A percentile compares a stretch with the other conserved stretches of the same genome.
Evolutionary conservation across 2,888 invertebrate genomes (phyloP).

Genomic region (Lysandra coridon): DNA sequence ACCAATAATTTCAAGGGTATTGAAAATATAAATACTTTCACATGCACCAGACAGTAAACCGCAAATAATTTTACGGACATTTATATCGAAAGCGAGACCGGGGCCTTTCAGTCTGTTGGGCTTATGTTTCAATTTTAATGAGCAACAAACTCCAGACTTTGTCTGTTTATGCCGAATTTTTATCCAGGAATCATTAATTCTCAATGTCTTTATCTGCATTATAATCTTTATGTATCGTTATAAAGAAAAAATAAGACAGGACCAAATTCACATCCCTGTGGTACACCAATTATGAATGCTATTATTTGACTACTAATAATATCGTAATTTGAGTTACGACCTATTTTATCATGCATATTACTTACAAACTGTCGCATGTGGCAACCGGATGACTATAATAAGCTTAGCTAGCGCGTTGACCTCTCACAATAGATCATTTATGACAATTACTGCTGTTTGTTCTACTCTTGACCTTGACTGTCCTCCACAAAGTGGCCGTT

Average conservation of each 20-base stretch:
- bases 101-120: slow-evolving; percentile 25
- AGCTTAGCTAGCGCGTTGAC: slow-evolving; percentile 55
- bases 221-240: not conserved
- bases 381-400: slow-evolving; percentile 59
- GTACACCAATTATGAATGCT: not conserved
- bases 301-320: not conserved
- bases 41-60: slow-evolving; percentile 27
- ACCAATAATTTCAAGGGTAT: slow-evolving; percentile 7
- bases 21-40: slow-evolving; percentile 6
- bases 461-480: slow-evolving; percentile 22
- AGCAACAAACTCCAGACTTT: not conserved
- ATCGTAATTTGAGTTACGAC: slow-evolving; percentile 52
- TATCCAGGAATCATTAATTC: not conserved
- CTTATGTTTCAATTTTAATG: slow-evolving; percentile 16
- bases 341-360: slow-evolving; percentile 22
- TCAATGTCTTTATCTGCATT: not conserved
- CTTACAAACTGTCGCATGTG: slow-evolving; percentile 48
- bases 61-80: slow-evolving; percentile 16
- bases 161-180: slow-evolving; percentile 2
- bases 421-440: slow-evolving; percentile 36
- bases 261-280: not conserved
- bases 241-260: not conserved
- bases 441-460: slow-evolving; percentile 20
- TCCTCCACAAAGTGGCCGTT: slow-evolving; percentile 2
- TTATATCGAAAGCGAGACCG: slow-evolving; percentile 25